These are phyloP conservation scores for Acestrorhynchus altus DNA, from an alignment of 2,797 vertebrate genomes.

Conservation along the genomic window DNA sequence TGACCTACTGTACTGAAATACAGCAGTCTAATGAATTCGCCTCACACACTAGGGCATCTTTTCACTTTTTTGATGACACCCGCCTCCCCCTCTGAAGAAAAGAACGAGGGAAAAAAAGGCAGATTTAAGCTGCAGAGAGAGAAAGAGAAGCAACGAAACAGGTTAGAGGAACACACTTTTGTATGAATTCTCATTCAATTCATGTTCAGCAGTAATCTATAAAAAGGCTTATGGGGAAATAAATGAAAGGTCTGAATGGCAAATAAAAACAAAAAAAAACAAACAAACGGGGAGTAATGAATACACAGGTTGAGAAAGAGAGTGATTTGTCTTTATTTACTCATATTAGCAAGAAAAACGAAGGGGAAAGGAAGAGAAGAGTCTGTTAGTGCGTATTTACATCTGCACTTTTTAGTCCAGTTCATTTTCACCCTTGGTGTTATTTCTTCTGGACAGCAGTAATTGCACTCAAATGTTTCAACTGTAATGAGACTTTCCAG, in stretches of 20 bases:
- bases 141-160: slow-evolving; percentile 30
- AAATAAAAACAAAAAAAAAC: slow-evolving; percentile 43
- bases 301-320: slow-evolving; percentile 32
- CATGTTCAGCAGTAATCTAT: not conserved
- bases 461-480: too few relatives aligned
- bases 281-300: slow-evolving; percentile 46
- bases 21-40: slow-evolving; percentile 79
- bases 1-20: slow-evolving; percentile 82
- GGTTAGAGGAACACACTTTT: not conserved
- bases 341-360: slow-evolving; percentile 25
- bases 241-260: slow-evolving; percentile 42
- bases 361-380: slow-evolving; percentile 21
- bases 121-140: not conserved
- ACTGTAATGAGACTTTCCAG: too few relatives aligned
- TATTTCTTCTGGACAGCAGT: too few relatives aligned
- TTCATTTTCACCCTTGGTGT: too few relatives aligned
- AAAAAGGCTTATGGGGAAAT: not conserved
- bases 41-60: slow-evolving; percentile 81
- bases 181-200: not conserved
- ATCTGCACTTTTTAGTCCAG: too few relatives aligned
- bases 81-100: slow-evolving; percentile 32
- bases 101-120: slow-evolving; percentile 40
- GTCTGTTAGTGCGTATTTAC: too few relatives aligned
- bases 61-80: slow-evolving; percentile 69
- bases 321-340: not conserved